Evolutionary conservation across 2,888 invertebrate species (phyloP).

Genomic region (Ganaspis brasiliensis): DNA sequence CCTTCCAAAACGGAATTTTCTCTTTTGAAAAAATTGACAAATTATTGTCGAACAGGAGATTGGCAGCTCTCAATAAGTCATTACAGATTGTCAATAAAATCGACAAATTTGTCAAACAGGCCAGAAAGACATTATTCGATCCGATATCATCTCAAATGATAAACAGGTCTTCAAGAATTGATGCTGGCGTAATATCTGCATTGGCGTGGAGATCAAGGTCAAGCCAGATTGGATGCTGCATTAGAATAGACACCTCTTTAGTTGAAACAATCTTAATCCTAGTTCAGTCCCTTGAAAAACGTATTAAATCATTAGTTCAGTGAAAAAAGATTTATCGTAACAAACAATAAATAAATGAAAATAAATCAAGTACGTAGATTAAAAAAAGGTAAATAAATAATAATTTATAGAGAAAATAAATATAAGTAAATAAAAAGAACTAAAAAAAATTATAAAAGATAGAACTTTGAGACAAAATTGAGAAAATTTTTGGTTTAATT

Average conservation of each 20-base stretch:
- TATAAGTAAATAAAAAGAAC: no score
- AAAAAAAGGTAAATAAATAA: no score
- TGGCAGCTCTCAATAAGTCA: not conserved
- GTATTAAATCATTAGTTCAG: not conserved
- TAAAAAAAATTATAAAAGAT: no score
- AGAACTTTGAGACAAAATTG: no score
- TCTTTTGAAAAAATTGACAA: not conserved
- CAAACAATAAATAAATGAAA: no score
- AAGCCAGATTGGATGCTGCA: slow-evolving; percentile 13
- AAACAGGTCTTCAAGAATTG: not conserved
- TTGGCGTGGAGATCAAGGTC: slow-evolving; percentile 38
- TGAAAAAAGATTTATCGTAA: no score
- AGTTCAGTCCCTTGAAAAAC: not conserved
- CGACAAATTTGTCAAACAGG: not conserved
- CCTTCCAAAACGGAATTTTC: slow-evolving; percentile 18
- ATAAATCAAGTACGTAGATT: no score
- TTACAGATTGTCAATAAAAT: no score
- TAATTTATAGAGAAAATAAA: no score
- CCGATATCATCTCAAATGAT: not conserved
- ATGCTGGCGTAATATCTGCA: slow-evolving; percentile 16
- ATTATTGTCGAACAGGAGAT: not conserved
- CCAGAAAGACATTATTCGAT: not conserved
- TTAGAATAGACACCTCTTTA: not conserved
- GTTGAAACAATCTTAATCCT: not conserved
- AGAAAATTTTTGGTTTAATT: no score